Conservation (phyloP, 2,888 invertebrate genomes). For the Liopterus haemorrhoidalis region DNA sequence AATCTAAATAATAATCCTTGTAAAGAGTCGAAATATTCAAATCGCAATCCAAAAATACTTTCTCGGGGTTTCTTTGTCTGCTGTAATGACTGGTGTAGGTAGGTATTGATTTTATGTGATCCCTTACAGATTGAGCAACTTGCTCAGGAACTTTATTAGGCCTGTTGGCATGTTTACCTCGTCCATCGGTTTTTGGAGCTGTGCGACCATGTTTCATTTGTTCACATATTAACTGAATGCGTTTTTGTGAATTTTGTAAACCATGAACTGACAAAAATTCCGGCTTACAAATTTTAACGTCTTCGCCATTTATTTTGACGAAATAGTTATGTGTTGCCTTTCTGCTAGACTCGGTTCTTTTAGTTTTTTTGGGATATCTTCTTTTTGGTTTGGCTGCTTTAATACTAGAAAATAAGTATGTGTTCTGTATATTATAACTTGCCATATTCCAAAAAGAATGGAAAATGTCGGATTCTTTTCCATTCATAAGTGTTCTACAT, state of each 20-base stretch:
- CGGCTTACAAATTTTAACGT: constrained; percentile 19
- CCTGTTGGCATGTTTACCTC: constrained; percentile 24
- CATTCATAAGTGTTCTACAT: no score
- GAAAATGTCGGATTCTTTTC: no score
- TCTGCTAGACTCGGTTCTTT: constrained; percentile 16
- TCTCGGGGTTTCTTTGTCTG: constrained; percentile 21
- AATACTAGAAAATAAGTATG: background rate
- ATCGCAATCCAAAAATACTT: constrained; percentile 6
- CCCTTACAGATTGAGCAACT: constrained; percentile 19
- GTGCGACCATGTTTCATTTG: constrained; percentile 22
- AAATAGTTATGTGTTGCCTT: constrained; percentile 20
- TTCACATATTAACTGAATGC: constrained; percentile 15
- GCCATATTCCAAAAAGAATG: no score
- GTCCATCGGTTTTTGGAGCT: constrained; percentile 19
- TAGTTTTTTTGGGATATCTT: no score
- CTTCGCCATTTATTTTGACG: constrained; percentile 23
- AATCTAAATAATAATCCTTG: constrained; percentile 5
- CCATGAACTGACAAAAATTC: constrained; percentile 22
- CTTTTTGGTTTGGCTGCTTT: constrained; percentile 1
- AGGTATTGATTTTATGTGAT: constrained; percentile 27
- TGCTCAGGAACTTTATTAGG: constrained; percentile 21
- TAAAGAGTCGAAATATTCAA: constrained; percentile 3
- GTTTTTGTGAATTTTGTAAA: constrained; percentile 21
- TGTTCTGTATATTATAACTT: constrained; percentile 1
- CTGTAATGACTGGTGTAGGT: constrained; percentile 26